phyloP scores from a whole-genome alignment of 2,888 invertebrate genomes.

The Volucella bombylans region DNA sequence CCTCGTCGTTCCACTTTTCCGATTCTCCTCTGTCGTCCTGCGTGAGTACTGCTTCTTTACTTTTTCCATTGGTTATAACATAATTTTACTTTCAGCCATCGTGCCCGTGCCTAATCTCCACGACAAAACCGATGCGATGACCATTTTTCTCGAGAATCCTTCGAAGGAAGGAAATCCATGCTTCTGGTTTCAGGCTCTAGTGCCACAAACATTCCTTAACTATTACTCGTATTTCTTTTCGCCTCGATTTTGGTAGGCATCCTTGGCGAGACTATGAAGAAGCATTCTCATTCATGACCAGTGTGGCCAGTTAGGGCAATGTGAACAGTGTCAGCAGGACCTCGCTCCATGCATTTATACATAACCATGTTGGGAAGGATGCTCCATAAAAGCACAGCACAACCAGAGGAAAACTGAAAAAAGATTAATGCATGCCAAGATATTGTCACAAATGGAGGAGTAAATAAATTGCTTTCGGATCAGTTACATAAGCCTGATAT shows the following conservation, averaged over 20 bases:
- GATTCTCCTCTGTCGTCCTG: background rate
- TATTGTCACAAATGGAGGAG: conserved; percentile 71
- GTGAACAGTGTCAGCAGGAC: background rate
- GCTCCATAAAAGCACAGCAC: background rate
- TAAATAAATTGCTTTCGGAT: conserved; percentile 73
- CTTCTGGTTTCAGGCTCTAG: conserved; percentile 28
- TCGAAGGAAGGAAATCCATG: conserved; percentile 37
- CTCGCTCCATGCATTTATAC: conserved; percentile 30
- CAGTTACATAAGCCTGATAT: conserved; percentile 68
- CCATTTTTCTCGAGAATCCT: conserved; percentile 32
- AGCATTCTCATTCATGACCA: conserved; percentile 41
- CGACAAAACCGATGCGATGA: conserved; percentile 10
- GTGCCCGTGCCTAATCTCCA: conserved; percentile 3
- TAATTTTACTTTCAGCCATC: conserved; percentile 48
- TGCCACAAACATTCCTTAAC: conserved; percentile 60
- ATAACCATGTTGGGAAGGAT: conserved; percentile 7
- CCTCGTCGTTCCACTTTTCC: conserved; percentile 30
- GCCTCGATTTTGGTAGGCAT: conserved; percentile 38
- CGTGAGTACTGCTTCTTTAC: background rate
- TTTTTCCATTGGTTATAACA: conserved; percentile 26
- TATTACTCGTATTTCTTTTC: conserved; percentile 53
- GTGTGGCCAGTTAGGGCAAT: background rate
- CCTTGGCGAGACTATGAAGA: conserved; percentile 16
- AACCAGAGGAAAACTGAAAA: background rate
- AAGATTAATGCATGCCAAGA: conserved; percentile 69